phyloP scores from a whole-genome alignment of 1,140 invertebrate genomes.

The Adelges cooleyi region DNA sequence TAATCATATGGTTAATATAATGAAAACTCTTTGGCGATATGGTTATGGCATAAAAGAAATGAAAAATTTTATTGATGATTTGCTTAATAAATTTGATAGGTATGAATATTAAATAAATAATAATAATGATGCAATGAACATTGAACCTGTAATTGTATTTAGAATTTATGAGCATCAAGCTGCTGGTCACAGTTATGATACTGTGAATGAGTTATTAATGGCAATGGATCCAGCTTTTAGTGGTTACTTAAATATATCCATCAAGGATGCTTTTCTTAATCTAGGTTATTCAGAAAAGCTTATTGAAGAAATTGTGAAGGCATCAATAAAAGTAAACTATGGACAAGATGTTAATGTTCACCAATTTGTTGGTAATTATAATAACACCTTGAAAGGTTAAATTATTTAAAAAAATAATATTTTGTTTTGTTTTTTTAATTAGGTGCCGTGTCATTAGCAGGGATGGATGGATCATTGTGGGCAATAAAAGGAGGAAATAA shows the following conservation, averaged over 20 bases:
- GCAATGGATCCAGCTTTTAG: constrained; percentile 28
- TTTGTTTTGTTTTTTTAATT: not conserved
- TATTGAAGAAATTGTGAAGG: constrained; percentile 47
- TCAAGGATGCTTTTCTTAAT: constrained; percentile 33
- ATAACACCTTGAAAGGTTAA: too few relatives aligned
- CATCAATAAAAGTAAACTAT: constrained; percentile 49
- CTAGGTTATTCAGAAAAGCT: constrained; percentile 37
- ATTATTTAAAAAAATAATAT: too few relatives aligned
- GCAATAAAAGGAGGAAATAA: constrained; percentile 52
- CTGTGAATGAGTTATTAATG: constrained; percentile 31
- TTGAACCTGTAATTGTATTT: constrained; percentile 31
- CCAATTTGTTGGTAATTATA: constrained; percentile 48
- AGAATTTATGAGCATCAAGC: constrained; percentile 46
- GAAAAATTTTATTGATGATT: constrained; percentile 36
- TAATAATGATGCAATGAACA: not conserved
- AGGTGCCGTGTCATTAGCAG: constrained; percentile 47
- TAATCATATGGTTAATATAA: constrained; percentile 38
- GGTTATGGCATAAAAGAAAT: constrained; percentile 40
- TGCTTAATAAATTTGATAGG: constrained; percentile 40
- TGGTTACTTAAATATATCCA: constrained; percentile 17
- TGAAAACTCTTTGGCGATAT: constrained; percentile 42
- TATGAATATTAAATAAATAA: not conserved
- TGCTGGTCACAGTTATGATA: constrained; percentile 39
- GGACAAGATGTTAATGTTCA: constrained; percentile 49
- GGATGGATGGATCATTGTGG: constrained; percentile 45